These are phyloP conservation scores for Nettapus auritus DNA, from an alignment of 2,113 vertebrate genomes.

Conservation along the genomic window DNA sequence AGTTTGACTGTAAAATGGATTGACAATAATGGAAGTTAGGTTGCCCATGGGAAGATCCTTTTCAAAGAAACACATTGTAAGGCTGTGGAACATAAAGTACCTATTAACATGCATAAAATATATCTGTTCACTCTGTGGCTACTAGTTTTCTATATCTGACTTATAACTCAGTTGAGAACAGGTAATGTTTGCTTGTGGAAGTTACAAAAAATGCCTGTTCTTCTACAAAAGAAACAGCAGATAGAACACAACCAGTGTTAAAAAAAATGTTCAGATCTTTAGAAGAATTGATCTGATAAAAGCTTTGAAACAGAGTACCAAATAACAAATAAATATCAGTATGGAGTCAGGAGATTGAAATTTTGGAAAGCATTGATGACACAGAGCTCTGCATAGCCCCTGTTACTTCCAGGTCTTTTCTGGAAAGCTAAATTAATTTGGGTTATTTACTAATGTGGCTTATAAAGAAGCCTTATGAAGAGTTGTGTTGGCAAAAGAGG, in stretches of 20 bases:
- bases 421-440: not conserved
- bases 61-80: not conserved
- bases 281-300: not conserved
- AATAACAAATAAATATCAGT: not conserved
- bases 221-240: constrained; percentile 6
- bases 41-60: not conserved
- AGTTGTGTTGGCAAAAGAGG: not conserved
- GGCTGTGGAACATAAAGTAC: constrained; percentile 3
- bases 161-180: constrained; percentile 14
- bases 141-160: constrained; percentile 25
- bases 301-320: not conserved
- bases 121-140: constrained; percentile 13
- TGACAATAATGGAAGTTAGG: not conserved
- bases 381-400: not conserved
- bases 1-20: not conserved
- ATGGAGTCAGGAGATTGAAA: not conserved
- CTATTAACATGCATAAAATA: constrained; percentile 13
- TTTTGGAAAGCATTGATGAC: not conserved
- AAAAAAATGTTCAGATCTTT: constrained; percentile 31
- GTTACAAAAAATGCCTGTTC: not conserved
- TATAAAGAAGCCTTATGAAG: not conserved
- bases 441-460: not conserved
- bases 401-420: not conserved
- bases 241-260: not conserved
- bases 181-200: not conserved